Conservation (phyloP, 2,888 invertebrate species). For the Tetranychus truncatus region DNA sequence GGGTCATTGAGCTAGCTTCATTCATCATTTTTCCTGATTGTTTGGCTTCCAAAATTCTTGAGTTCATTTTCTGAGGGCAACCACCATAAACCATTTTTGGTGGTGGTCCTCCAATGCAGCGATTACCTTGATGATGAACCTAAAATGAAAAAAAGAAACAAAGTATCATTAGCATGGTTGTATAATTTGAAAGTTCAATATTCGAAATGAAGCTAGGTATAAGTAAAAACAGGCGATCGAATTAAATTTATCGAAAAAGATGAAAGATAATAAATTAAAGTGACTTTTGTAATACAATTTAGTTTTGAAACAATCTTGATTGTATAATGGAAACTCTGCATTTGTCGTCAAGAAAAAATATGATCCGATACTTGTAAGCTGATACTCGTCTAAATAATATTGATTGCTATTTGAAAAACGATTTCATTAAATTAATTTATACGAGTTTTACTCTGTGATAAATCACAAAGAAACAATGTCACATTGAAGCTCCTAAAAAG, state of each 20-base stretch:
- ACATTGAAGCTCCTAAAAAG: too few species aligned
- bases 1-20: constrained; percentile 3
- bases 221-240: not conserved
- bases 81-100: constrained; percentile 14
- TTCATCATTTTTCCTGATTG: constrained; percentile 3
- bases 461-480: too few species aligned
- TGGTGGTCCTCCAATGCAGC: constrained; percentile 10
- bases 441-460: too few species aligned
- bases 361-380: too few species aligned
- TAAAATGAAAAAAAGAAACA: not conserved
- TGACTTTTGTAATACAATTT: too few species aligned
- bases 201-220: not conserved
- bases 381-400: too few species aligned
- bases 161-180: not conserved
- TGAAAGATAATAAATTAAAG: too few species aligned
- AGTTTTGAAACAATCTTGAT: too few species aligned
- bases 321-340: too few species aligned
- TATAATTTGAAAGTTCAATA: not conserved
- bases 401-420: too few species aligned
- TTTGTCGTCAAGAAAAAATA: too few species aligned
- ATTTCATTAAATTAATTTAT: too few species aligned
- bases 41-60: not conserved
- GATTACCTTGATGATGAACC: constrained; percentile 3
- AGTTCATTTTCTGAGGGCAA: constrained; percentile 10
- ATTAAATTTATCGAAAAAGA: not conserved